Evolutionary conservation across 2,888 invertebrate species (phyloP).

Genomic region (Criorhina ranunculi): DNA sequence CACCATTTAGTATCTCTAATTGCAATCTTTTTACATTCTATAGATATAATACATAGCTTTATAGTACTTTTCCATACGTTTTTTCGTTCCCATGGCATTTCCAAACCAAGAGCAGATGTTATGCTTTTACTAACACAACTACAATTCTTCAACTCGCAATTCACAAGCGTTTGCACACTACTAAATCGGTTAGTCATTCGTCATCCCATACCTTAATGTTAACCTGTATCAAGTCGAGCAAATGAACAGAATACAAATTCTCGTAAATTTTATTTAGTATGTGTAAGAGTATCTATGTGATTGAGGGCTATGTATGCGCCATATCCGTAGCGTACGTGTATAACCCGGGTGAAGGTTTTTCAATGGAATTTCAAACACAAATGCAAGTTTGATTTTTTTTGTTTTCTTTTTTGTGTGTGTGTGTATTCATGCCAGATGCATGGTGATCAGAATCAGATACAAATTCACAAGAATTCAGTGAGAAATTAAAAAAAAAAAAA

Average conservation of each 20-base stretch:
- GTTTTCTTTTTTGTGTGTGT: too few species aligned
- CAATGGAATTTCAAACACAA: constrained; percentile 61
- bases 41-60: too few species aligned
- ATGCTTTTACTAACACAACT: background rate
- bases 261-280: constrained; percentile 57
- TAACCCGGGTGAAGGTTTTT: constrained; percentile 51
- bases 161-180: background rate
- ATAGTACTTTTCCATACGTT: background rate
- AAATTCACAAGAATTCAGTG: constrained; percentile 44
- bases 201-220: background rate
- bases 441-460: constrained; percentile 48
- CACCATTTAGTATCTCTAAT: too few species aligned
- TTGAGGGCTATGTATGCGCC: background rate
- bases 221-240: background rate
- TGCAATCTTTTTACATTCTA: too few species aligned
- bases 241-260: constrained; percentile 45
- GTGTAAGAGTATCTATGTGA: constrained; percentile 36
- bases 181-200: background rate
- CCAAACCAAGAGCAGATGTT: constrained; percentile 4
- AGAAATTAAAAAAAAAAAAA: constrained; percentile 11
- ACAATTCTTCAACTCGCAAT: background rate
- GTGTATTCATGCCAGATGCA: constrained; percentile 46
- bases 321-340: background rate
- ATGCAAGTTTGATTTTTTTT: background rate
- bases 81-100: constrained; percentile 10